These are phyloP conservation scores for Acleris holmiana DNA, from an alignment of 2,888 invertebrate species.

Conservation along the genomic window DNA sequence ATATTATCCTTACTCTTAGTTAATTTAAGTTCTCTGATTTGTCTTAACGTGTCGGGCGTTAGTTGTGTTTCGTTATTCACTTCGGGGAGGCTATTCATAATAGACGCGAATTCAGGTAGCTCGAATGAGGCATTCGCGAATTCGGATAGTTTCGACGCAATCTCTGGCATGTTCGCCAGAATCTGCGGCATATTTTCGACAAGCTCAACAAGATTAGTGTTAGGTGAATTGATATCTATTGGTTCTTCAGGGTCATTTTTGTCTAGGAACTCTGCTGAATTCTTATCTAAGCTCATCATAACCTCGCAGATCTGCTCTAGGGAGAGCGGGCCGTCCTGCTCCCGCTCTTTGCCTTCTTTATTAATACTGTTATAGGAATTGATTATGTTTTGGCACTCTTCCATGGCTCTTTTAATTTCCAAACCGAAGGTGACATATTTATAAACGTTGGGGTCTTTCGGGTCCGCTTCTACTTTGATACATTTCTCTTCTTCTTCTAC, in stretches of 20 bases:
- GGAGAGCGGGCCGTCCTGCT: conserved; percentile 56
- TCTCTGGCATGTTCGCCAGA: conserved; percentile 75
- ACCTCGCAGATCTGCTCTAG: conserved; percentile 74
- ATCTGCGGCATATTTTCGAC: conserved; percentile 78
- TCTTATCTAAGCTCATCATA: conserved; percentile 74
- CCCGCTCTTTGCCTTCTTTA: conserved; percentile 52
- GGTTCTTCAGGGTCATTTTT: conserved; percentile 64
- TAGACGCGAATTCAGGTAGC: conserved; percentile 73
- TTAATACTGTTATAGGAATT: conserved; percentile 70
- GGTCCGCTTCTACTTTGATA: conserved; percentile 40
- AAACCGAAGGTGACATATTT: conserved; percentile 74
- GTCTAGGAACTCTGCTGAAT: conserved; percentile 67
- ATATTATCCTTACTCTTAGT: conserved; percentile 69
- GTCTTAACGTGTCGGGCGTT: conserved; percentile 77
- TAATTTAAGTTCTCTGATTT: conserved; percentile 74
- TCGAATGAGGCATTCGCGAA: conserved; percentile 71
- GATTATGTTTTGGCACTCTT: conserved; percentile 77
- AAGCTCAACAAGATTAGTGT: conserved; percentile 66
- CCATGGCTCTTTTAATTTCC: conserved; percentile 79
- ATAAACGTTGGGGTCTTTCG: conserved; percentile 64
- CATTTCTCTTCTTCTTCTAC: conserved; percentile 52
- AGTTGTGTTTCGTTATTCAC: conserved; percentile 70
- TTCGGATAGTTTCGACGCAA: conserved; percentile 68
- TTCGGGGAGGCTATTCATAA: conserved; percentile 71
- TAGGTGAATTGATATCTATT: conserved; percentile 57